Conservation (phyloP, 2,888 invertebrate genomes). For the Drosophila helvetica region DNA sequence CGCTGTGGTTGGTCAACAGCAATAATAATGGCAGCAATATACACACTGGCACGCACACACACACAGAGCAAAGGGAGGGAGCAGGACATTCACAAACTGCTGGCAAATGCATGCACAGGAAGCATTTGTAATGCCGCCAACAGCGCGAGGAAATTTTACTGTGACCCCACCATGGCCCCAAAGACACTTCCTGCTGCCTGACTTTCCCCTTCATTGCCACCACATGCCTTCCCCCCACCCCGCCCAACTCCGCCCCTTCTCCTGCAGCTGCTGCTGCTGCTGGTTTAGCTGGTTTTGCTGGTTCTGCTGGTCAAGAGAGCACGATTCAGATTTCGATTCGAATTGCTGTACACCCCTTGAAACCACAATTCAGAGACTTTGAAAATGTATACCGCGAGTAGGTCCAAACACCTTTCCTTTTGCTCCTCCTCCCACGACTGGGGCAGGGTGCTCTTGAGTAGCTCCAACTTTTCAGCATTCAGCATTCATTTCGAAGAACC, state of each 20-base stretch:
- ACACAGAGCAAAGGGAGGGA: background rate
- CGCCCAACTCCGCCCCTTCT: too few relatives aligned
- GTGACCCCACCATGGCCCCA: slow-evolving; percentile 1
- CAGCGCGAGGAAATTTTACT: slow-evolving; percentile 24
- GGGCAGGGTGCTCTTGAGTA: too few relatives aligned
- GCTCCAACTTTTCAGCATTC: too few relatives aligned
- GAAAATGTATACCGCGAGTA: too few relatives aligned
- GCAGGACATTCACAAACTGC: background rate
- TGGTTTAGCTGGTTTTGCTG: too few relatives aligned
- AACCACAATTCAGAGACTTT: too few relatives aligned
- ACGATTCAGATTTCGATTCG: slow-evolving; percentile 7
- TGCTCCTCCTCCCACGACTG: too few relatives aligned
- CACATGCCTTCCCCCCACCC: background rate
- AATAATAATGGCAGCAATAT: slow-evolving; percentile 53
- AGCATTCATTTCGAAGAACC: too few relatives aligned
- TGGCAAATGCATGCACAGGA: slow-evolving; percentile 69
- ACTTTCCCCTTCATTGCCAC: background rate
- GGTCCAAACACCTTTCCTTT: too few relatives aligned
- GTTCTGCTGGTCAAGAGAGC: slow-evolving; percentile 38
- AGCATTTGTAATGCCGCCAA: slow-evolving; percentile 66
- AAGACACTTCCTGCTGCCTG: background rate
- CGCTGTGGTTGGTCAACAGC: slow-evolving; percentile 63
- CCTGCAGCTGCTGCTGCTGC: slow-evolving; percentile 22
- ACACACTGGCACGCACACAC: slow-evolving; percentile 34
- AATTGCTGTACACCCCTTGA: slow-evolving; percentile 6